Base-by-base conservation (phyloP, 2,113 vertebrate genomes). In the Harpagus bidentatus region DNA sequence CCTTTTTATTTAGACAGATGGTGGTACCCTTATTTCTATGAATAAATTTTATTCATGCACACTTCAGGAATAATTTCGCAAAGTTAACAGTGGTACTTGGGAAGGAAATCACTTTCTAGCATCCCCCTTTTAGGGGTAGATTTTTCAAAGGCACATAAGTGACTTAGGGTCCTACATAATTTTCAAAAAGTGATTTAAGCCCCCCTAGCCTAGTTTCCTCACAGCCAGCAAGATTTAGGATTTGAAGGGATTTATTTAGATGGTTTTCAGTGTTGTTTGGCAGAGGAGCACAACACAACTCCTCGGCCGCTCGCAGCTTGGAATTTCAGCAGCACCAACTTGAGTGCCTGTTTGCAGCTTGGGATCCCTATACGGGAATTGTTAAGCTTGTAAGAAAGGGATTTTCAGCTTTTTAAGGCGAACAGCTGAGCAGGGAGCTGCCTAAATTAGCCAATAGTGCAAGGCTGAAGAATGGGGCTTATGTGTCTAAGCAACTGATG, bases 341-440 rank as follows among this genome's bases (percentile, higher is more conserved):
- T 96, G 43, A 85, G 61, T 69, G 85, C 70, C 79, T 95, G 72
- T 88, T 86, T 69, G 38, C 76, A 86, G 93, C 93, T 66, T 78
- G 90, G 82, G 92, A 86, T 94, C 85, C 85, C 95, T 94, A 22
- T 18, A 59, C 1, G 86, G 95, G 95, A 96, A 95, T 97, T 95
- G 94, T 62, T 96, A 97, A 97, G 97, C 96, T 96, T 70, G 58
- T 95, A 97, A 97, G 96, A 96, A 96, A 94, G 92, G 94, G 97
- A 96, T 97, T 97, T 97, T 92, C 95, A 88, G 88, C 93, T 96
- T 97, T 97, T 96, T 95, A 93, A 97, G 94, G 88, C 92, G 93
- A 95, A 86, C 96, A 96, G 97, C 88, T 96, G 96, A 97, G 86
- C 62, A 80, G 93, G 38, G 63, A 93, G 72, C 95, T 95, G 94